Percentiles rank a stretch among this genome's conserved stretches.
phyloP scores from a whole-genome alignment of 2,797 vertebrate genomes.

The Pangasius larnaudii region DNA sequence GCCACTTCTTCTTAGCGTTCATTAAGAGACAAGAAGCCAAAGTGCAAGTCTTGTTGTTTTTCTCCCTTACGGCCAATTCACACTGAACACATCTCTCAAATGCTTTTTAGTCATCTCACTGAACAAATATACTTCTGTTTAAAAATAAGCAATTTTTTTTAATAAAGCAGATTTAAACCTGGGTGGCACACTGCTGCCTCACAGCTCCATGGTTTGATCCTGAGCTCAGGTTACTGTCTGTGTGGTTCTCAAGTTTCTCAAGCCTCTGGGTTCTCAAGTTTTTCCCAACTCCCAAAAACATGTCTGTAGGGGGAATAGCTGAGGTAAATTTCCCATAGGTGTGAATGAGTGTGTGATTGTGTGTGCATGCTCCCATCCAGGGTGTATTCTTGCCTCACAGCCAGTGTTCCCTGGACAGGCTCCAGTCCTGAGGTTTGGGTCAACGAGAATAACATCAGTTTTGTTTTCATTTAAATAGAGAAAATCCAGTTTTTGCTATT shows the following conservation, averaged over 20 bases:
- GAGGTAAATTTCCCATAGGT: background rate
- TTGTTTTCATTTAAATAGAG: background rate
- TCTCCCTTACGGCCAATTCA: conserved; percentile 41
- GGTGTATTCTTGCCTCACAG: background rate
- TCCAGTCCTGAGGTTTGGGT: background rate
- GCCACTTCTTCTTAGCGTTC: conserved; percentile 68
- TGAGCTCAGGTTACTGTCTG: background rate
- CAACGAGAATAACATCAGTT: background rate
- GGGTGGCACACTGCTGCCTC: background rate
- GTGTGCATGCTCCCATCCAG: background rate
- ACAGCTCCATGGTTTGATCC: background rate
- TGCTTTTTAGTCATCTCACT: background rate
- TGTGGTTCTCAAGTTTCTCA: background rate
- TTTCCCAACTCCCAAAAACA: background rate
- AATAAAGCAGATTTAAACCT: background rate
- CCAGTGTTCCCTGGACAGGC: background rate
- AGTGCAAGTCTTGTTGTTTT: conserved; percentile 23
- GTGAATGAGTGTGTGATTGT: background rate
- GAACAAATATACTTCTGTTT: background rate
- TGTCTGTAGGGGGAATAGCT: background rate
- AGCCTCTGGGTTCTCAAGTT: background rate
- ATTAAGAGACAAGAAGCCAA: conserved; percentile 74
- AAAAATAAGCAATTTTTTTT: background rate
- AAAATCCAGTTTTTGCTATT: background rate
- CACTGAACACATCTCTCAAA: background rate